Percentiles rank a stretch among this genome's conserved stretches.
Evolutionary conservation across 2,888 invertebrate species (phyloP).

Genomic region (Baccha elongata): DNA sequence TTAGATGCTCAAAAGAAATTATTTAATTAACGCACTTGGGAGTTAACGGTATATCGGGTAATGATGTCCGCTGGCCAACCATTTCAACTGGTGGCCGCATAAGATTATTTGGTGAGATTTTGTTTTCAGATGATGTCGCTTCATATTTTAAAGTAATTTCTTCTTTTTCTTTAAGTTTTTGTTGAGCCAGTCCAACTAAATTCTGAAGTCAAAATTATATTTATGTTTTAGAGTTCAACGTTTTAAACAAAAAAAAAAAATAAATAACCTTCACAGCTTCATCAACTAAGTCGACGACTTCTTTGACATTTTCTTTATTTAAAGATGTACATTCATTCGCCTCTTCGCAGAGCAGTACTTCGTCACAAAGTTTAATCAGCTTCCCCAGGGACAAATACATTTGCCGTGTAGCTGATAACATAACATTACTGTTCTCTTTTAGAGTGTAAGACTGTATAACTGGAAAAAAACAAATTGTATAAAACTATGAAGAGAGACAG

Average conservation of each 20-base stretch:
- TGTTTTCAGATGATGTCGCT: conserved; percentile 74
- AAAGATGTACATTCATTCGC: conserved; percentile 82
- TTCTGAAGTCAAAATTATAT: conserved; percentile 83
- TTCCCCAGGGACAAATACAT: conserved; percentile 93
- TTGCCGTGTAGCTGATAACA: conserved; percentile 90
- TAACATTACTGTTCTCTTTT: conserved; percentile 81
- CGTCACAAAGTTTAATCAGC: conserved; percentile 94
- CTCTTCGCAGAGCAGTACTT: conserved; percentile 87
- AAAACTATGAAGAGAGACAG: background rate
- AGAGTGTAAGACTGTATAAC: conserved; percentile 81
- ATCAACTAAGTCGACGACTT: conserved; percentile 88
- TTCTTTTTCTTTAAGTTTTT: conserved; percentile 88
- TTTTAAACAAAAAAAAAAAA: background rate
- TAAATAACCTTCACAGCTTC: conserved; percentile 87
- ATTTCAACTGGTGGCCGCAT: conserved; percentile 81
- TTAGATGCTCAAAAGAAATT: conserved; percentile 79
- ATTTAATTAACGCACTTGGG: conserved; percentile 86
- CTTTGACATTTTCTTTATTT: conserved; percentile 86
- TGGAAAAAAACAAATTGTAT: conserved; percentile 52
- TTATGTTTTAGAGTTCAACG: background rate
- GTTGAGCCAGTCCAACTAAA: conserved; percentile 90
- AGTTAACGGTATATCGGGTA: conserved; percentile 92
- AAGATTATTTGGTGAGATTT: conserved; percentile 77
- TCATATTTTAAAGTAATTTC: conserved; percentile 78
- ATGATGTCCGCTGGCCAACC: conserved; percentile 86